These are phyloP conservation scores for Ceratina japonica DNA, from an alignment of 1,140 invertebrate genomes.

Conservation along the genomic window DNA sequence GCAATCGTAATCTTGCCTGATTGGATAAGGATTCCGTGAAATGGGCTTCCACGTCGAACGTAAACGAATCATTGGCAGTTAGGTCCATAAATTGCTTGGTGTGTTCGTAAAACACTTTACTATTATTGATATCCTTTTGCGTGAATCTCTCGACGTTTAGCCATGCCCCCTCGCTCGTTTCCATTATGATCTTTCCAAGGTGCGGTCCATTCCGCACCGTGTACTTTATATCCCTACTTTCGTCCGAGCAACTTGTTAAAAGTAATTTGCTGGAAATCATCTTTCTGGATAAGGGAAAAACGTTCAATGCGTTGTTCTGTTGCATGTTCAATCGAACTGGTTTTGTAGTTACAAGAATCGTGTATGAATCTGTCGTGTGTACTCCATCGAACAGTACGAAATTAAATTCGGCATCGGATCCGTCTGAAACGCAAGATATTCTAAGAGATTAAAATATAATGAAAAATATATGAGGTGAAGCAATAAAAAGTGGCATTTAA, in stretches of 20 bases:
- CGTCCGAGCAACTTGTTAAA: slow-evolving; percentile 87
- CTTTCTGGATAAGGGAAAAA: slow-evolving; percentile 91
- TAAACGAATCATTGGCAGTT: slow-evolving; percentile 91
- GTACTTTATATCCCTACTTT: slow-evolving; percentile 85
- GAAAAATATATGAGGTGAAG: too few species aligned
- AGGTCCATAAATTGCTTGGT: slow-evolving; percentile 89
- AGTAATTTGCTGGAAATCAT: slow-evolving; percentile 85
- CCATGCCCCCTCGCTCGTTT: slow-evolving; percentile 83
- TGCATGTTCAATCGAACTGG: slow-evolving; percentile 85
- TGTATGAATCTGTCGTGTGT: slow-evolving; percentile 84
- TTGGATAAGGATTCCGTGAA: slow-evolving; percentile 84
- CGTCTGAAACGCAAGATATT: slow-evolving; percentile 81
- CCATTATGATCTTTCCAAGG: slow-evolving; percentile 89
- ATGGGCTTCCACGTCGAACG: slow-evolving; percentile 89
- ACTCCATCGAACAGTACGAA: slow-evolving; percentile 91
- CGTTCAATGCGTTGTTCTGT: slow-evolving; percentile 86
- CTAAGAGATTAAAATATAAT: neutral
- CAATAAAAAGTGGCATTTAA: too few species aligned
- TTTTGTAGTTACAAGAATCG: slow-evolving; percentile 86
- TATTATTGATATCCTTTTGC: slow-evolving; percentile 91
- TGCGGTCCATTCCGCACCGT: slow-evolving; percentile 85
- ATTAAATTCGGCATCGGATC: slow-evolving; percentile 86
- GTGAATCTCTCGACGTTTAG: slow-evolving; percentile 85
- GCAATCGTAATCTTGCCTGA: slow-evolving; percentile 78
- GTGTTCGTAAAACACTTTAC: slow-evolving; percentile 93